Conservation (phyloP, 2,797 vertebrate species). For the Sparus aurata region DNA sequence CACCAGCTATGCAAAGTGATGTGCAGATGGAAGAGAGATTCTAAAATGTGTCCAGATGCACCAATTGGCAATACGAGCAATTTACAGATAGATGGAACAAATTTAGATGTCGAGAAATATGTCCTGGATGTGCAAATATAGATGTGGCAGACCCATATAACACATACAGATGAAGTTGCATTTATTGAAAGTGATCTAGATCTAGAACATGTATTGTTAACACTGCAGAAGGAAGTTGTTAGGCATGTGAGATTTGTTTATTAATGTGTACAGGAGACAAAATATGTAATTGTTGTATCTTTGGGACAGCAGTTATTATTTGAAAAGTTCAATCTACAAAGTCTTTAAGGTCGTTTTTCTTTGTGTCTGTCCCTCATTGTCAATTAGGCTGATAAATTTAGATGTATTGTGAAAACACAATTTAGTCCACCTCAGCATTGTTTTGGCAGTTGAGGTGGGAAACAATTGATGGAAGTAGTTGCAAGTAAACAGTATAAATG, state of each 20-base stretch:
- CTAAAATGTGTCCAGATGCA: constrained; percentile 43
- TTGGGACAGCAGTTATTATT: not conserved
- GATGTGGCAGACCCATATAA: not conserved
- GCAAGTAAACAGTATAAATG: constrained; percentile 10
- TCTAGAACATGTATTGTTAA: not conserved
- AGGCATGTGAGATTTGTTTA: not conserved
- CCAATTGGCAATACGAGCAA: constrained; percentile 5
- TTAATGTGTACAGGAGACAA: not conserved
- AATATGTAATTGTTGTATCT: not conserved
- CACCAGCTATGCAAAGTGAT: constrained; percentile 6
- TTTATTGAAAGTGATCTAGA: not conserved
- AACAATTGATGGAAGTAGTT: constrained; percentile 6
- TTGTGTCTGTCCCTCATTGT: not conserved
- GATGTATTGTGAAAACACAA: not conserved
- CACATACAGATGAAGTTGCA: not conserved
- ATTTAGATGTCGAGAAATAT: constrained; percentile 30
- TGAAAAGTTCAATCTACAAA: not conserved
- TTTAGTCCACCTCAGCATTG: constrained; percentile 14
- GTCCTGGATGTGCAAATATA: not conserved
- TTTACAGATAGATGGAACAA: constrained; percentile 55
- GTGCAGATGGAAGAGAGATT: constrained; percentile 33
- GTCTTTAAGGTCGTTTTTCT: not conserved
- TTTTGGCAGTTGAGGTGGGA: constrained; percentile 17
- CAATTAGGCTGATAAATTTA: constrained; percentile 29
- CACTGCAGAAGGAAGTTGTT: not conserved